Evolutionary conservation across 1,140 invertebrate genomes (phyloP).

Genomic region (Drosophila navojoa): DNA sequence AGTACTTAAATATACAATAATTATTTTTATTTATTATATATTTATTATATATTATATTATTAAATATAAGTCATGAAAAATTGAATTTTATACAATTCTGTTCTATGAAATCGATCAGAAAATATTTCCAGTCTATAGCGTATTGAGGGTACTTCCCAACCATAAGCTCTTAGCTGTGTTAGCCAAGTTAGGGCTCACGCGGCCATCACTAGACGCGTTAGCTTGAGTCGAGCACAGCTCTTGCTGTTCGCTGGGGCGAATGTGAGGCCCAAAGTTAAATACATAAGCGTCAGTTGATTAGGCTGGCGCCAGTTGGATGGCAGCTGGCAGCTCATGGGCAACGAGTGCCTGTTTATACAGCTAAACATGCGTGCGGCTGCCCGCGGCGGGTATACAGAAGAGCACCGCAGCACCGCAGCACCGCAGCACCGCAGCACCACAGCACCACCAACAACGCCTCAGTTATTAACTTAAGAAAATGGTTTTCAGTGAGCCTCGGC

Average conservation of each 20-base stretch:
- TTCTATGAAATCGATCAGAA: no score
- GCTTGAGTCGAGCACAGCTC: conserved; percentile 39
- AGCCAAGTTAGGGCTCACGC: conserved; percentile 18
- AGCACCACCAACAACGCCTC: conserved; percentile 31
- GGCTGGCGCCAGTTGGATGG: conserved; percentile 33
- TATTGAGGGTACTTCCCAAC: no score
- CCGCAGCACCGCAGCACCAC: not conserved
- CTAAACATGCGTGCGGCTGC: conserved; percentile 55
- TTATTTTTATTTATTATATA: no score
- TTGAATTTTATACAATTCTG: no score
- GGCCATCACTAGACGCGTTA: conserved; percentile 5
- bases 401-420: not conserved
- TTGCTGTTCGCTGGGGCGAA: conserved; percentile 42
- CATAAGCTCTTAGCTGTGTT: no score
- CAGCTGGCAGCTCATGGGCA: conserved; percentile 7
- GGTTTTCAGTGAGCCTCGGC: conserved; percentile 37
- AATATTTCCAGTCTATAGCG: no score
- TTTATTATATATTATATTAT: no score
- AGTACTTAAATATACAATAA: no score
- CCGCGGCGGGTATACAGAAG: conserved; percentile 28
- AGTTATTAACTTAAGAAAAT: conserved; percentile 73
- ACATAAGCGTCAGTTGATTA: conserved; percentile 78
- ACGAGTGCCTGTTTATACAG: conserved; percentile 25
- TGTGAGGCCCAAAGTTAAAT: conserved; percentile 78
- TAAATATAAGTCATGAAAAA: no score